phyloP scores from a whole-genome alignment of 2,113 vertebrate species.

The Neotoma lepida region DNA sequence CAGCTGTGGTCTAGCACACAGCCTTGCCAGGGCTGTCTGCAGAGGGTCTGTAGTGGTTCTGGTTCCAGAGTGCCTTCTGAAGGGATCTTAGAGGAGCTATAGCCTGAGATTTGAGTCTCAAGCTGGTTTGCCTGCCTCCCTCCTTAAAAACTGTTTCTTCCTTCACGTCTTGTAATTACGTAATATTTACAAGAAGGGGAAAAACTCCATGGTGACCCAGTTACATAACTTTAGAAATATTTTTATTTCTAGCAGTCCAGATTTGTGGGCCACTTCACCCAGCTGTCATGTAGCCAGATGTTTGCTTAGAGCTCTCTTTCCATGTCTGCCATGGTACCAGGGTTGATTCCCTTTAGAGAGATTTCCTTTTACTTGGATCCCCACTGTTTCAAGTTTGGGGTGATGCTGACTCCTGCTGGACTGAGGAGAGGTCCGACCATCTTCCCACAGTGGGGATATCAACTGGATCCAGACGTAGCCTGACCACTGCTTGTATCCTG shows the following conservation, averaged over 20 bases:
- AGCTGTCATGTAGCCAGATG: constrained; percentile 50
- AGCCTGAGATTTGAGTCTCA: constrained; percentile 42
- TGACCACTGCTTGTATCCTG: neutral
- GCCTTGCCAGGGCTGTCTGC: neutral
- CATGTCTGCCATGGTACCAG: neutral
- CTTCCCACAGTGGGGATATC: neutral
- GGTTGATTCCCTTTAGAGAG: constrained; percentile 33
- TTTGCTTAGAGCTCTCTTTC: constrained; percentile 62
- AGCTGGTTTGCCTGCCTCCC: constrained; percentile 55
- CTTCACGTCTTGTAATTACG: constrained; percentile 50
- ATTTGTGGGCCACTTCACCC: constrained; percentile 48
- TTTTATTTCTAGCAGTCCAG: constrained; percentile 74
- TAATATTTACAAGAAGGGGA: constrained; percentile 79
- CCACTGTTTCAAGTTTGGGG: neutral
- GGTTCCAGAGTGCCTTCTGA: constrained; percentile 44
- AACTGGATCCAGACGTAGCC: accelerated
- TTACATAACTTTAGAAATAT: constrained; percentile 80
- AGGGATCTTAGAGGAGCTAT: neutral
- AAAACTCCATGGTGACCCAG: constrained; percentile 80
- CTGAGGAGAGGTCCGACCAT: neutral
- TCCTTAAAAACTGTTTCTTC: constrained; percentile 66
- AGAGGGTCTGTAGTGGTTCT: neutral
- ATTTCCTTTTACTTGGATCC: neutral
- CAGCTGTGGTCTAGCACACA: neutral
- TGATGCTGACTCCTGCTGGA: neutral